phyloP scores from a whole-genome alignment of 2,113 vertebrate genomes.

The Panthera uncia region DNA sequence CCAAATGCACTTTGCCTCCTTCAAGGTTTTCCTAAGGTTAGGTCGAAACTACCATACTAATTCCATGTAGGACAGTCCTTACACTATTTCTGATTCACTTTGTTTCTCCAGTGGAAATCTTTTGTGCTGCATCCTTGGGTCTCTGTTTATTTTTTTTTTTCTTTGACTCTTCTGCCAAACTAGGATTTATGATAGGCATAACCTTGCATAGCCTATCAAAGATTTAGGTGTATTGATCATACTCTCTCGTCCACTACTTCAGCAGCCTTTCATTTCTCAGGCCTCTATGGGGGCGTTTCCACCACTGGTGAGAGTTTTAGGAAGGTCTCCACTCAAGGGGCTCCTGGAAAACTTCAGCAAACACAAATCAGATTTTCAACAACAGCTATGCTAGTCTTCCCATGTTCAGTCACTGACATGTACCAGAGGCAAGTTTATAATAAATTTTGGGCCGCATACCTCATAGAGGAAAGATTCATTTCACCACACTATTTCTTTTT shows the following conservation, averaged over 20 bases:
- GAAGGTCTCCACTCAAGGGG: conserved; percentile 20
- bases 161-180: neutral
- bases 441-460: neutral
- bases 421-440: conserved; percentile 41
- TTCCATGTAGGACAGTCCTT: neutral
- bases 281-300: neutral
- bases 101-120: neutral
- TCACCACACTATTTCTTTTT: neutral
- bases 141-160: neutral
- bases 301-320: neutral
- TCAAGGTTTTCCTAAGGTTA: neutral
- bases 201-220: neutral
- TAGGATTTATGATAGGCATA: neutral
- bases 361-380: conserved; percentile 64
- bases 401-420: conserved; percentile 13
- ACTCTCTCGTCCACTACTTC: neutral
- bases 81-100: neutral
- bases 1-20: neutral
- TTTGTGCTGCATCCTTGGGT: neutral
- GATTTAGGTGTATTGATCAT: conserved; percentile 27
- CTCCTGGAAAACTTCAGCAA: conserved; percentile 59
- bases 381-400: conserved; percentile 43
- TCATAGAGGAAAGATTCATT: conserved; percentile 52
- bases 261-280: neutral
- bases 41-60: neutral